phyloP scores from a whole-genome alignment of 2,888 invertebrate species.

The Sinotaia quadrata region DNA sequence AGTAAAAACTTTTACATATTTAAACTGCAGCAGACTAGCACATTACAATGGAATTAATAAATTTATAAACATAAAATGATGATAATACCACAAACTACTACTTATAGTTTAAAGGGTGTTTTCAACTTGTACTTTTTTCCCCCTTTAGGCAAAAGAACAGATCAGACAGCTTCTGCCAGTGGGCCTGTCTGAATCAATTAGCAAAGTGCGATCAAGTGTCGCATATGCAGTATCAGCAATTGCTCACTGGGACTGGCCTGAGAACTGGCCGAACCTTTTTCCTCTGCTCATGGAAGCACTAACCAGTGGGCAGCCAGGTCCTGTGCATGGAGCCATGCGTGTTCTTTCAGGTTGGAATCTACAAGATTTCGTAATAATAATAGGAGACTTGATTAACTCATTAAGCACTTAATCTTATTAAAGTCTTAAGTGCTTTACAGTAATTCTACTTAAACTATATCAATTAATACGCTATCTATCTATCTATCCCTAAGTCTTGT shows the following conservation, averaged over 20 bases:
- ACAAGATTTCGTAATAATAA: too few species aligned
- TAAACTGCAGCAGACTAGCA: too few species aligned
- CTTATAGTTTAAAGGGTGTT: neutral
- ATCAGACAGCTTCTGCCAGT: conserved; percentile 79
- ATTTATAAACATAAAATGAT: too few species aligned
- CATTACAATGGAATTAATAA: too few species aligned
- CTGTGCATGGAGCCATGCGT: conserved; percentile 82
- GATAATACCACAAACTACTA: too few species aligned
- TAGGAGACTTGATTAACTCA: too few species aligned
- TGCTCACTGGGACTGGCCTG: conserved; percentile 83
- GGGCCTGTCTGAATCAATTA: conserved; percentile 79
- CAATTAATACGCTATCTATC: too few species aligned
- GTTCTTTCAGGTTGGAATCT: conserved; percentile 79
- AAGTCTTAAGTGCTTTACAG: too few species aligned
- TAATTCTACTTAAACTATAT: too few species aligned
- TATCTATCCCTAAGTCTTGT: too few species aligned
- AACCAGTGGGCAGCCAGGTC: conserved; percentile 74
- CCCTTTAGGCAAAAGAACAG: conserved; percentile 75
- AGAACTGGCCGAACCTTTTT: conserved; percentile 81
- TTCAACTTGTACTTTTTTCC: conserved; percentile 3
- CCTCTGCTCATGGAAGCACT: conserved; percentile 79
- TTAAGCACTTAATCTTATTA: too few species aligned
- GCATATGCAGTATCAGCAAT: conserved; percentile 82
- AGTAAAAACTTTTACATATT: too few species aligned
- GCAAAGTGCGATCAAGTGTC: conserved; percentile 80